These are phyloP conservation scores for Sacculina carcini DNA, from an alignment of 2,888 invertebrate species.

Conservation along the genomic window DNA sequence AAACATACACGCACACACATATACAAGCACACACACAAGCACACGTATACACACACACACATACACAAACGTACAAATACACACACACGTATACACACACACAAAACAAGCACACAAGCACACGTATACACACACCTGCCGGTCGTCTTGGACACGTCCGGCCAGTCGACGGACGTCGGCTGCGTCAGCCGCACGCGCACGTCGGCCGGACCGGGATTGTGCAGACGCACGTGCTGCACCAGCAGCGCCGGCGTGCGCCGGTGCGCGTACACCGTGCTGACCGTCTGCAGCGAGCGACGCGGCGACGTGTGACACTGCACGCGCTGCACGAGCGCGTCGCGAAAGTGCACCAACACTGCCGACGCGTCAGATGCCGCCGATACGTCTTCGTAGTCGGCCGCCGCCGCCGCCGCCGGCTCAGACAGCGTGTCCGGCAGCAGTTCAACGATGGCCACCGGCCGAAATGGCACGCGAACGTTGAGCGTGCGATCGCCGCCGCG, in stretches of 20 bases:
- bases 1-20: no score
- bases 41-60: not conserved
- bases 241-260: constrained; percentile 47
- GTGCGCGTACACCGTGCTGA: constrained; percentile 39
- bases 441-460: constrained; percentile 14
- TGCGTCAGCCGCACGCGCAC: constrained; percentile 33
- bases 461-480: constrained; percentile 15
- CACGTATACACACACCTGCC: constrained; percentile 18
- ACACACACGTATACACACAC: not conserved
- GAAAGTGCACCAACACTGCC: constrained; percentile 35
- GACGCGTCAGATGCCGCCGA: constrained; percentile 31
- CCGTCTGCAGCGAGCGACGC: constrained; percentile 36
- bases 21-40: no score
- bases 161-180: constrained; percentile 33
- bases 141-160: constrained; percentile 28
- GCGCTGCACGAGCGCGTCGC: constrained; percentile 35
- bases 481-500: constrained; percentile 14
- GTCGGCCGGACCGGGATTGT: constrained; percentile 36
- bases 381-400: constrained; percentile 23
- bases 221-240: constrained; percentile 49
- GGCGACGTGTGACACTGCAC: constrained; percentile 11
- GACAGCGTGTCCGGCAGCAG: not conserved
- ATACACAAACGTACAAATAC: not conserved
- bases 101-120: no score
- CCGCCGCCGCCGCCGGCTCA: constrained; percentile 18